Percentiles rank a stretch among this genome's conserved stretches.
Evolutionary conservation across 2,888 invertebrate genomes (phyloP).

Genomic region (Tiliacea aurago): DNA sequence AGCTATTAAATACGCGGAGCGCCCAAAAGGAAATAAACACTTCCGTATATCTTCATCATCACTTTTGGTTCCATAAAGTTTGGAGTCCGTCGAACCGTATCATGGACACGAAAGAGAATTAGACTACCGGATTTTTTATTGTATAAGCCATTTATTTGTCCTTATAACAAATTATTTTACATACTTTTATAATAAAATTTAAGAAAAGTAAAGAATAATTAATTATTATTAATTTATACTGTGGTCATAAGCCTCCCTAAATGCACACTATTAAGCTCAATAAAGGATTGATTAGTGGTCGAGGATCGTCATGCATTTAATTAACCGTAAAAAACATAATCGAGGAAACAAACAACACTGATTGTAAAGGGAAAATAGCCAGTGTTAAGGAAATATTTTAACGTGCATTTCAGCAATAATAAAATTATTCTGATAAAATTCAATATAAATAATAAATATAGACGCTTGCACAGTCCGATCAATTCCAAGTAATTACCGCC

Average conservation of each 20-base stretch:
- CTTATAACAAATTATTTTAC: too few relatives aligned
- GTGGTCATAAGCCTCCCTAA: background rate
- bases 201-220: too few relatives aligned
- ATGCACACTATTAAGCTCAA: background rate
- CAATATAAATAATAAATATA: constrained; percentile 14
- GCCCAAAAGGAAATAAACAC: background rate
- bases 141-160: too few relatives aligned
- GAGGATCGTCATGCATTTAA: too few relatives aligned
- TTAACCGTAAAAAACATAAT: too few relatives aligned
- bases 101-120: too few relatives aligned
- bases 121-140: too few relatives aligned
- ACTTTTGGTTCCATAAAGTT: background rate
- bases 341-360: constrained; percentile 28
- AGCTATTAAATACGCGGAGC: constrained; percentile 59
- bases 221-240: too few relatives aligned
- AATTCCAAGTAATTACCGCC: constrained; percentile 30
- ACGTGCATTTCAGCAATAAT: background rate
- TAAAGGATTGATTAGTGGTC: background rate
- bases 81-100: too few relatives aligned
- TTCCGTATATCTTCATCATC: background rate
- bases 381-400: background rate
- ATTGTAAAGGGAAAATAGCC: constrained; percentile 46
- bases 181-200: too few relatives aligned
- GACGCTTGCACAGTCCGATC: constrained; percentile 4
- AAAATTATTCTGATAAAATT: background rate